These are phyloP conservation scores for Orthonychiurus folsomi DNA, from an alignment of 2,888 invertebrate genomes.

Conservation along the genomic window DNA sequence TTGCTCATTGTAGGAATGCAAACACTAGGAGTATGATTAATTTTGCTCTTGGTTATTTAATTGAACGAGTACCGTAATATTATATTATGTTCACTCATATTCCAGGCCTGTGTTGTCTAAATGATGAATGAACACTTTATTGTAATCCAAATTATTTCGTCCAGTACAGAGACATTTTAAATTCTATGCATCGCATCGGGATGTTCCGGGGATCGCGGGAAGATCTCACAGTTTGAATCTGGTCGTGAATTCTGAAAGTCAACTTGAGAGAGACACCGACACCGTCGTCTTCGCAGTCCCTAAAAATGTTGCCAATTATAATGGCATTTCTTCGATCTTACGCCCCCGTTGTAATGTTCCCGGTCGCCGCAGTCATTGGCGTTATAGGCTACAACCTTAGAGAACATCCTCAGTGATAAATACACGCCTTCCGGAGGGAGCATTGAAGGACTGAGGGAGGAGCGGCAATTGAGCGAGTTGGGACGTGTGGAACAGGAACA, in stretches of 20 bases:
- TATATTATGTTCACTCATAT: slow-evolving; percentile 60
- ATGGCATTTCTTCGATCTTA: background rate
- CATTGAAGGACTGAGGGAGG: slow-evolving; percentile 63
- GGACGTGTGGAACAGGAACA: too few species aligned
- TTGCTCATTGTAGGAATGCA: too few species aligned
- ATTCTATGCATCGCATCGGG: too few species aligned
- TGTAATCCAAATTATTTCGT: too few species aligned
- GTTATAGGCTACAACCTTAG: slow-evolving; percentile 77
- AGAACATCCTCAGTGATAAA: slow-evolving; percentile 49
- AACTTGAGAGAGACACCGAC: too few species aligned
- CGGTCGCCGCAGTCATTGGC: background rate
- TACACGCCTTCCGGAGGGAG: slow-evolving; percentile 49
- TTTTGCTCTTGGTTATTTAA: background rate
- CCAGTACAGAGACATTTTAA: too few species aligned
- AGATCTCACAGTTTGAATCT: too few species aligned
- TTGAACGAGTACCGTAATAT: slow-evolving; percentile 45
- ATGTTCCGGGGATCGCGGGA: too few species aligned
- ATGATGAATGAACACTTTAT: too few species aligned
- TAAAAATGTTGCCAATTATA: background rate
- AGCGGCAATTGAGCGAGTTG: slow-evolving; percentile 55
- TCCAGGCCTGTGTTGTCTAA: slow-evolving; percentile 68
- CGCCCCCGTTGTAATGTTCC: background rate
- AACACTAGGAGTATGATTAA: slow-evolving; percentile 3
- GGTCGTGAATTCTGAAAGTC: too few species aligned
- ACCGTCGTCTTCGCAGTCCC: background rate